These are phyloP conservation scores for Stegodyphus dumicola DNA, from an alignment of 1,140 invertebrate genomes.

Conservation along the genomic window DNA sequence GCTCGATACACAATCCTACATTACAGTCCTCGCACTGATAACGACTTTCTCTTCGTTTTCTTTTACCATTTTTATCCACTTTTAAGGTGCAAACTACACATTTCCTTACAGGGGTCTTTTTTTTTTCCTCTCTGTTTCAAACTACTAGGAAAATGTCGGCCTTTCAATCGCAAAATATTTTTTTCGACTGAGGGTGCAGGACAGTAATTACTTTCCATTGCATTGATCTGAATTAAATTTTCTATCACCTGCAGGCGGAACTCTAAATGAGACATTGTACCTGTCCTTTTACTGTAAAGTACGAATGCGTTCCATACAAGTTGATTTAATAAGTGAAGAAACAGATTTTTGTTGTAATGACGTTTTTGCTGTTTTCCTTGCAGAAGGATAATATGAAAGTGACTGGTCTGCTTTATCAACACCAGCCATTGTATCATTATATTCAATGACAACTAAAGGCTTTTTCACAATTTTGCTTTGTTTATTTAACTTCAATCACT, in stretches of 20 bases:
- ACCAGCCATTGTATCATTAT: neutral
- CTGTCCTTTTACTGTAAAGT: neutral
- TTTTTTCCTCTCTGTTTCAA: neutral
- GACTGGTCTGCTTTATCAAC: constrained; percentile 3
- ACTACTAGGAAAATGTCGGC: neutral
- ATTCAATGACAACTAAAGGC: neutral
- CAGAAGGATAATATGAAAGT: neutral
- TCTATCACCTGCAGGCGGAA: constrained; percentile 2
- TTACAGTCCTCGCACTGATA: too few relatives aligned
- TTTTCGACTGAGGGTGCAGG: neutral
- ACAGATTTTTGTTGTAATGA: constrained; percentile 12
- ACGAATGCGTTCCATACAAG: neutral
- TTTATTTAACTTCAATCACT: neutral
- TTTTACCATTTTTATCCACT: too few relatives aligned
- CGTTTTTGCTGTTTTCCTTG: constrained; percentile 1
- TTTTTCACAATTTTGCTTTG: neutral
- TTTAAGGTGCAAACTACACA: too few relatives aligned
- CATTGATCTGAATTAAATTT: neutral
- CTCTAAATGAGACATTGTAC: neutral
- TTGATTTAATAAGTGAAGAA: constrained; percentile 5
- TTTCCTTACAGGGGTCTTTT: too few relatives aligned
- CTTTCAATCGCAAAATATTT: neutral
- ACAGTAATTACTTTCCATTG: neutral
- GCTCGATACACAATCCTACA: too few relatives aligned
- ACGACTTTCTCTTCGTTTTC: too few relatives aligned